A percentile compares a stretch with the other conserved stretches of the same genome.
phyloP scores from a whole-genome alignment of 2,113 vertebrate species.

The Centropus bengalensis region DNA sequence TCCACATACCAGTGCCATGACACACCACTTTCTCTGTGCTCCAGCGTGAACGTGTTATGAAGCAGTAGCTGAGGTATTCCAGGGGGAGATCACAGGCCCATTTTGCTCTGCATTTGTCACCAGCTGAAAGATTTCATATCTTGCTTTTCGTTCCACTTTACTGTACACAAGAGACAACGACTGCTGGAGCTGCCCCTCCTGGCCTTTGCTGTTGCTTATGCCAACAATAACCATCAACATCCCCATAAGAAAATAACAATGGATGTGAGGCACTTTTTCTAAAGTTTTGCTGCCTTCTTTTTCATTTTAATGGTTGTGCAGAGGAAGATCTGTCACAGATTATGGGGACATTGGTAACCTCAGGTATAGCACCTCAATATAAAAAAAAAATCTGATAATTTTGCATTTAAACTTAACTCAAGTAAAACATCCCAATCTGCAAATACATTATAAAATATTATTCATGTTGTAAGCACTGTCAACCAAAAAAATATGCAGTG shows the following conservation, averaged over 20 bases:
- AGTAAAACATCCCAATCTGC: background rate
- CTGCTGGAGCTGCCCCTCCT: background rate
- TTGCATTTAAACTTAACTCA: background rate
- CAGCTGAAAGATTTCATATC: background rate
- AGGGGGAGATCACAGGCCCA: background rate
- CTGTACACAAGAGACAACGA: background rate
- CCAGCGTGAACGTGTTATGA: background rate
- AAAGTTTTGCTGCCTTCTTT: background rate
- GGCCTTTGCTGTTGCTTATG: background rate
- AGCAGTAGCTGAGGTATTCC: background rate
- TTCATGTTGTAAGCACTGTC: background rate
- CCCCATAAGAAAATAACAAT: background rate
- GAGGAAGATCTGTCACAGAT: background rate
- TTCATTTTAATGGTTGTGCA: background rate
- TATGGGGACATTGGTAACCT: background rate
- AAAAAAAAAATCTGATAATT: background rate
- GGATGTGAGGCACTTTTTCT: background rate
- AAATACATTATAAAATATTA: background rate
- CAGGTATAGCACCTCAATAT: background rate
- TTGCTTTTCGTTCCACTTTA: background rate
- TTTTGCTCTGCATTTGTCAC: background rate
- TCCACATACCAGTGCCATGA: slow-evolving; percentile 46
- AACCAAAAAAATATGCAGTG: background rate
- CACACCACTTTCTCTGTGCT: slow-evolving; percentile 27
- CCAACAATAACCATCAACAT: background rate